Evolutionary conservation across 2,113 vertebrate genomes (phyloP).

Genomic region (Python bivittatus): DNA sequence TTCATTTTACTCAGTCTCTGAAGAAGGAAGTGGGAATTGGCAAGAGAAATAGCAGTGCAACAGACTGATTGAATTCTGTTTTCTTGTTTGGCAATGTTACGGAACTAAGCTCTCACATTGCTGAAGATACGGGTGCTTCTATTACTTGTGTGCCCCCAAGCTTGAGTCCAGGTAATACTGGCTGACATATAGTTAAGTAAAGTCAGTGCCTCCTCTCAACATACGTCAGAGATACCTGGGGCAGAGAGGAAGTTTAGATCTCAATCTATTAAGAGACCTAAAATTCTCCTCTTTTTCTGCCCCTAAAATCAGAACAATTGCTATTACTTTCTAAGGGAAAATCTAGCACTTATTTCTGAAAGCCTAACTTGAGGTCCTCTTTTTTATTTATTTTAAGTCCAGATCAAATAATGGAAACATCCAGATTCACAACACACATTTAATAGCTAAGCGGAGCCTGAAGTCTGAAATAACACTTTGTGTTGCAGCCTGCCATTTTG

Average conservation of each 20-base stretch:
- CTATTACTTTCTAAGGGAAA: background rate
- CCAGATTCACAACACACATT: background rate
- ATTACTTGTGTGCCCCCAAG: background rate
- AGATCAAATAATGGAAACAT: constrained; percentile 13
- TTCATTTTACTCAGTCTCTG: background rate
- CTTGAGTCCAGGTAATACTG: background rate
- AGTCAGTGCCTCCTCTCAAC: background rate
- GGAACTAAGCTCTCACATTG: background rate
- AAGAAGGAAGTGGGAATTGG: background rate
- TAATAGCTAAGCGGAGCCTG: background rate
- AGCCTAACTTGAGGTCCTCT: background rate
- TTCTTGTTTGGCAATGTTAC: background rate
- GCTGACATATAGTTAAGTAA: background rate
- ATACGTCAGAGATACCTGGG: background rate
- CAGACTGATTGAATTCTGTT: background rate
- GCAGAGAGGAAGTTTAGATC: background rate
- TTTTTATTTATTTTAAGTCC: background rate
- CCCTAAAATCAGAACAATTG: background rate
- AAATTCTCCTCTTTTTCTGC: background rate
- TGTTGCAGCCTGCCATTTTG: constrained; percentile 52
- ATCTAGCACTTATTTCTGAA: background rate
- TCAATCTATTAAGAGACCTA: background rate
- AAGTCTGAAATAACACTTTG: background rate
- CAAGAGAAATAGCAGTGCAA: background rate
- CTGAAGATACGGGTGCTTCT: background rate